Evolutionary conservation across 2,888 invertebrate species (phyloP).

Genomic region (Lycaena phlaeas): DNA sequence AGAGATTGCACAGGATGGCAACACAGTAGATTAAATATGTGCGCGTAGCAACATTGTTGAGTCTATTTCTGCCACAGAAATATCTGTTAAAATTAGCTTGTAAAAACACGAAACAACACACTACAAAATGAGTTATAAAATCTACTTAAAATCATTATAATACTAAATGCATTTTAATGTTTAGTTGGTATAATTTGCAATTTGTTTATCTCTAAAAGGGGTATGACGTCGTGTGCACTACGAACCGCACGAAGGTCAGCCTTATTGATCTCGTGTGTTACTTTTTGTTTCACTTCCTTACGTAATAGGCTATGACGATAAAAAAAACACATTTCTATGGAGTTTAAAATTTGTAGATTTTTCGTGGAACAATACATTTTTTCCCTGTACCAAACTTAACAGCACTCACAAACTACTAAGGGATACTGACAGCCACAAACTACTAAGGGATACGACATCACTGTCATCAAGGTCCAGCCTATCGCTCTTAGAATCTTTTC

Average conservation of each 20-base stretch:
- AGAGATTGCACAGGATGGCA: neutral
- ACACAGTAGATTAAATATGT: neutral
- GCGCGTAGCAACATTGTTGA: neutral
- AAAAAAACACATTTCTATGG: neutral
- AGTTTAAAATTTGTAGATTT: too few relatives aligned
- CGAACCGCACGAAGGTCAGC: slow-evolving; percentile 55
- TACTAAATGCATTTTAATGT: too few relatives aligned
- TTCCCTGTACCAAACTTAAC: too few relatives aligned
- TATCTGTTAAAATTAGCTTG: neutral
- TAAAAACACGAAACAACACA: too few relatives aligned
- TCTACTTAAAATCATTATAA: too few relatives aligned
- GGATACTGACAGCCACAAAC: too few relatives aligned
- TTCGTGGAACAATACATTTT: too few relatives aligned
- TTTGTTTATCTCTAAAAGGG: neutral
- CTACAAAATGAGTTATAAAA: too few relatives aligned
- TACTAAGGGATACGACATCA: too few relatives aligned
- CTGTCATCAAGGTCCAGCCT: too few relatives aligned
- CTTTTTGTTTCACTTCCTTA: slow-evolving; percentile 22
- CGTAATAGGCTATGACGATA: slow-evolving; percentile 16
- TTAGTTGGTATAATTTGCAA: neutral
- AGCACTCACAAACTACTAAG: too few relatives aligned
- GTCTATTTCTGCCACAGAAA: neutral
- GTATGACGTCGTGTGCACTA: slow-evolving; percentile 54
- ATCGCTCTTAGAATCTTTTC: too few relatives aligned
- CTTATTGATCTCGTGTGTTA: slow-evolving; percentile 58